Evolutionary conservation across 2,113 vertebrate genomes (phyloP), one percentile per base, ranked within the genome.

Genomic region (Hippocampus barbouri): DNA sequence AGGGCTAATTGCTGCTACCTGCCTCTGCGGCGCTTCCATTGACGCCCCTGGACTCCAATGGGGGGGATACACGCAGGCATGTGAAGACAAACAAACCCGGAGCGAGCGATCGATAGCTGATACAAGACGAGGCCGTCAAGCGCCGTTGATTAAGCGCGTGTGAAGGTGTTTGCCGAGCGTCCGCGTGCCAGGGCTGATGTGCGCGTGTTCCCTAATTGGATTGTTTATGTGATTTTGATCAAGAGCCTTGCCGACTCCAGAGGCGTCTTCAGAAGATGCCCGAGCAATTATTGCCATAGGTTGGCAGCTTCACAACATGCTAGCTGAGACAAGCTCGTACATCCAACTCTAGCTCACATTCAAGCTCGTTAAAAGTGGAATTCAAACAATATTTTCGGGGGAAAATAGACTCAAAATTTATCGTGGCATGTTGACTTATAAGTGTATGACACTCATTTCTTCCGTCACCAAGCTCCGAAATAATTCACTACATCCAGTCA

Each of bases 81-180:
- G 82, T 69, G 83, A 86, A 90, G 87, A 90, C 89, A 90, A 90
- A 91, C 90, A 89, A 87, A 90, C 84, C 83, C 76, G 78, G 82
- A 80, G 80, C 83, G 85, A 73, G 7, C 79, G 72, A 90, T 91
- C 90, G 68, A 91, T 91, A 87, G 61, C 77, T 85, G 87, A 91
- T 86, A 85, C 80, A 85, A 80, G 86, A 76, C 75, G 84, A 88
- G 83, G 78, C 60, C 43, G 80, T 86, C 72, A 68, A 34, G 81
- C 72, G 57, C 78, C 68, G 81, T 84, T 89, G 86, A 89, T 91
- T 89, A 90, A 80, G 80, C 89, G 64, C 2, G 51, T 72, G 61
- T 79, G 68, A 71, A 70, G 69, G 79, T 76, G 83, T 84, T 76
- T 79, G 76, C 68, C 71, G 56, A 73, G 70, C 71, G 71, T 82